These are phyloP conservation scores for Melanotaenia pygmaea DNA, from an alignment of 2,797 vertebrate genomes.

Conservation along the genomic window DNA sequence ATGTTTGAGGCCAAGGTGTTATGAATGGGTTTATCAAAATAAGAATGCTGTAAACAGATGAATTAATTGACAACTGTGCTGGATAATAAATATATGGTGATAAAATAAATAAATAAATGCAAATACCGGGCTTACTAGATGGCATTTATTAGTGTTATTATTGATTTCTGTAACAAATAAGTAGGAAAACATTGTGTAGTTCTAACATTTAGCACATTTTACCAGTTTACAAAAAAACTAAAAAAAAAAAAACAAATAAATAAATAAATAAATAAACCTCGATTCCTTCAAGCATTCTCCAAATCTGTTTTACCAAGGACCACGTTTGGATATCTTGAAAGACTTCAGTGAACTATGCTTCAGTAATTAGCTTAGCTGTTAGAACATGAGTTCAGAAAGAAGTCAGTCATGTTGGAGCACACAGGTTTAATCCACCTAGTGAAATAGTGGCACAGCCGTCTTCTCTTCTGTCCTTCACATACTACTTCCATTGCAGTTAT, in stretches of 20 bases:
- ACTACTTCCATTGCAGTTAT: background rate
- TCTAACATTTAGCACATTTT: too few species aligned
- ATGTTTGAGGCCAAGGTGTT: constrained; percentile 10
- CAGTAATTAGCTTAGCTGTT: background rate
- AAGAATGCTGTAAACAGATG: background rate
- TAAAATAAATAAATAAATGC: too few species aligned
- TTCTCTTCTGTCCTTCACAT: background rate
- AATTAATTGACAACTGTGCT: background rate
- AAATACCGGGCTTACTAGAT: background rate
- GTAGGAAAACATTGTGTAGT: too few species aligned
- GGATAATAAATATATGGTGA: background rate
- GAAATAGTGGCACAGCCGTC: background rate
- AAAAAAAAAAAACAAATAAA: too few species aligned
- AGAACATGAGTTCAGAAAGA: background rate
- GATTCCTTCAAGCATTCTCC: too few species aligned
- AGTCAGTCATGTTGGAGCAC: background rate
- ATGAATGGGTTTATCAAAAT: constrained; percentile 21
- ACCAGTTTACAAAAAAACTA: too few species aligned
- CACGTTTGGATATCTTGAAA: background rate
- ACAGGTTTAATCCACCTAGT: background rate
- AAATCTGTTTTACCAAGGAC: background rate
- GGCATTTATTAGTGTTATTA: background rate
- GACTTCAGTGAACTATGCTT: background rate
- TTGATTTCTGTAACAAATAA: background rate
- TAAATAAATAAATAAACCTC: too few species aligned